Percentiles rank a stretch among this genome's conserved stretches.
These are phyloP conservation scores for Drosophila kohkoa DNA, from an alignment of 1,140 invertebrate species.

Conservation along the genomic window DNA sequence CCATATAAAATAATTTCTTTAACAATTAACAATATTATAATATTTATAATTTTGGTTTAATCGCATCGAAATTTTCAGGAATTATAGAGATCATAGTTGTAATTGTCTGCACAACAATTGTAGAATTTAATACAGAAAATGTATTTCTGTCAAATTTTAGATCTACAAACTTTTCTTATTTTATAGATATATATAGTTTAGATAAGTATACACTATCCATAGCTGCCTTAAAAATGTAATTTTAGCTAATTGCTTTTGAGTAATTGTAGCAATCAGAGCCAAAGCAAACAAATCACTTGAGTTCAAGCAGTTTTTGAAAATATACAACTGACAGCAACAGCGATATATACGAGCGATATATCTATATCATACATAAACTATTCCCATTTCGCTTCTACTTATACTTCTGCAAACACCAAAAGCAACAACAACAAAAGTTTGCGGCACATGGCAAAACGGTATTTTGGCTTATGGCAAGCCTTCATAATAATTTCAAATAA, in stretches of 20 bases:
- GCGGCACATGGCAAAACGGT: slow-evolving; percentile 48
- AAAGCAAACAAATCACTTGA: slow-evolving; percentile 50
- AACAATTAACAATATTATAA: no score
- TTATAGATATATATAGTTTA: not conserved
- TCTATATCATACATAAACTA: slow-evolving; percentile 36
- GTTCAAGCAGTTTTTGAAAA: slow-evolving; percentile 48
- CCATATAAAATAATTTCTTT: no score
- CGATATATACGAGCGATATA: slow-evolving; percentile 17
- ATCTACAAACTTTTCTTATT: no score
- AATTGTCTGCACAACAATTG: no score
- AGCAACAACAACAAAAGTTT: slow-evolving; percentile 29
- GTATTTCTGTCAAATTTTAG: no score
- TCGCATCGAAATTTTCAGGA: no score
- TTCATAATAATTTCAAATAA: slow-evolving; percentile 59
- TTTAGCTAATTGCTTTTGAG: slow-evolving; percentile 15
- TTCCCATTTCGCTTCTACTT: slow-evolving; percentile 27
- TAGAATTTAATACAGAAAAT: no score
- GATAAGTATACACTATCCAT: not conserved
- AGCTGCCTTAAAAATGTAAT: not conserved
- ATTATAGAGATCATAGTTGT: no score
- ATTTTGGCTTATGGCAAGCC: slow-evolving; percentile 54
- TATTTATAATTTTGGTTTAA: no score
- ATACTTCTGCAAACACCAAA: no score
- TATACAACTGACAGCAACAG: slow-evolving; percentile 38
- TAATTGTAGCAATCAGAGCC: slow-evolving; percentile 14